phyloP scores from a whole-genome alignment of 2,113 vertebrate genomes.

The Antechinus flavipes region DNA sequence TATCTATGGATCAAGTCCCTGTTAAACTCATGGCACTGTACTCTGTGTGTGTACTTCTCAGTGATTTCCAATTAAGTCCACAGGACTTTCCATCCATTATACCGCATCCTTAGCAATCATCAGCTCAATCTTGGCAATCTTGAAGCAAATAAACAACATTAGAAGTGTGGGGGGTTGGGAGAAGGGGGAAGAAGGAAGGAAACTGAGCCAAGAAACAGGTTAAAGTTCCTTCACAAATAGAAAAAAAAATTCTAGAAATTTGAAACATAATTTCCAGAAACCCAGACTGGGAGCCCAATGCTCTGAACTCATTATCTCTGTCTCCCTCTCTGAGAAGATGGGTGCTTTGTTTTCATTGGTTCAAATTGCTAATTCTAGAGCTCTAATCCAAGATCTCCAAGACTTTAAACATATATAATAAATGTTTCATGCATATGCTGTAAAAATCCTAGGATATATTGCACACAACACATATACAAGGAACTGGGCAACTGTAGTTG shows the following conservation, averaged over 20 bases:
- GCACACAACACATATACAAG: background rate
- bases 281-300: background rate
- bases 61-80: background rate
- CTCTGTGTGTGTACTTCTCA: background rate
- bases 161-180: background rate
- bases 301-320: constrained; percentile 4
- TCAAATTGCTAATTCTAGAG: constrained; percentile 28
- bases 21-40: background rate
- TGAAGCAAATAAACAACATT: background rate
- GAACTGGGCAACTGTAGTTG: background rate
- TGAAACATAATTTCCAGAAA: constrained; percentile 33
- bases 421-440: background rate
- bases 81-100: background rate
- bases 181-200: background rate
- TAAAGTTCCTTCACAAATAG: background rate
- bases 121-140: background rate
- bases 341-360: constrained; percentile 35
- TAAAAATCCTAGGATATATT: background rate
- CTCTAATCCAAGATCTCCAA: background rate
- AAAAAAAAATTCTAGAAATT: background rate
- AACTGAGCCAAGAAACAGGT: background rate
- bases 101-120: background rate
- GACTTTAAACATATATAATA: background rate
- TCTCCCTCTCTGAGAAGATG: constrained; percentile 11
- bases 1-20: background rate